phyloP scores from a whole-genome alignment of 2,113 vertebrate species.

The Syrrhaptes paradoxus region DNA sequence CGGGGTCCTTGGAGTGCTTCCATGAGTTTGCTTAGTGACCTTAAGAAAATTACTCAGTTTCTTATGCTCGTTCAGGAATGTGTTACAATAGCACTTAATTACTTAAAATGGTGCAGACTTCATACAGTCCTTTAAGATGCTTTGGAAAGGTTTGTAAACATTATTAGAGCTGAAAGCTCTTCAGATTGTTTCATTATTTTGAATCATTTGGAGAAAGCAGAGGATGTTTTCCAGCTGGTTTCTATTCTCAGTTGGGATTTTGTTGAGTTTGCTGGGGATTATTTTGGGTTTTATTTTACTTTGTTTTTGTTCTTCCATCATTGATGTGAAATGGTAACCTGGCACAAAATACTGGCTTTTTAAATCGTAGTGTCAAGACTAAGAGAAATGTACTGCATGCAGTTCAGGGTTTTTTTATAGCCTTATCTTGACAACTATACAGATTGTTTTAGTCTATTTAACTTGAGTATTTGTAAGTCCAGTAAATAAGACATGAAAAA shows the following conservation, averaged over 20 bases:
- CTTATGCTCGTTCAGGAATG: background rate
- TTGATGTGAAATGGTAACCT: background rate
- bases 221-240: background rate
- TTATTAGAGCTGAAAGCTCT: background rate
- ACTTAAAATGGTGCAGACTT: background rate
- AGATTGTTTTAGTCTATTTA: background rate
- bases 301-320: background rate
- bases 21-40: background rate
- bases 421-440: background rate
- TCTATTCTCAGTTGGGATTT: background rate
- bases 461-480: background rate
- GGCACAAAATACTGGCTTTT: background rate
- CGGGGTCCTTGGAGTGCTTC: background rate
- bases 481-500: background rate
- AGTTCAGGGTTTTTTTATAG: background rate
- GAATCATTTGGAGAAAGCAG: background rate
- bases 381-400: background rate
- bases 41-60: background rate
- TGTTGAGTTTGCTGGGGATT: background rate
- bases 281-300: background rate
- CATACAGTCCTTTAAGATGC: rapidly evolving
- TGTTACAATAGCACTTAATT: background rate
- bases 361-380: background rate
- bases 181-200: background rate
- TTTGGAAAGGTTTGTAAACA: background rate